Base-by-base conservation (phyloP, 2,797 vertebrate genomes). In the Ctenosaura bakeri region DNA sequence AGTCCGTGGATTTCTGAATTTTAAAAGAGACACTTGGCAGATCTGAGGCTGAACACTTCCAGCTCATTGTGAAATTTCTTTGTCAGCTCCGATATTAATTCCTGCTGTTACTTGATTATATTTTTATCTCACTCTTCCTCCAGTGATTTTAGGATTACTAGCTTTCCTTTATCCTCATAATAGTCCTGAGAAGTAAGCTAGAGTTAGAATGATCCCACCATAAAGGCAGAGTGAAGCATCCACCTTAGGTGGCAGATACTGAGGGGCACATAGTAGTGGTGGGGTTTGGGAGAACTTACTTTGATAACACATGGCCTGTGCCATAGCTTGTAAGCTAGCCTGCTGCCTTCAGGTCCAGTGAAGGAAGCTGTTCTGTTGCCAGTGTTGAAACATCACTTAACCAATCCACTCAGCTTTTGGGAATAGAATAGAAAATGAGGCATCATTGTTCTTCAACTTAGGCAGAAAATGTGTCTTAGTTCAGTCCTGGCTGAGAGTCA, bases 41-140 rank as follows among this genome's bases (percentile, higher is more conserved):
- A 59, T 91, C 93, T 89, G 93, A 95, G 18, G 66, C 46, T 93
- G 91, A 94, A 91, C 92, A 91, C 86, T 35, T 69, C 81, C 89
- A 56, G 91, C 20, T 90, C 62, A 64, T 66, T 90, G 77, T 77
- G 83, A 90, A 90, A 35, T 50, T n/a, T 81, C 35, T 42, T 92
- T 93, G 91, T 87, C 91, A 94, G 92, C 62, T 76, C 89, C 91
- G 79, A 91, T 76, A 71, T 92, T 83, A 66, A 35, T 84, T 91
- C 50, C 0, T 7, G 89, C 83, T 92, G 94, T 96, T 95, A 84
- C 24, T 89, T 95, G 93, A 93, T n/a, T 50, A 32, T 18, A 74
- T 74, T 86, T 54, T 35, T 6, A 22, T 38, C 29, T 6, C 20
- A 54, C 12, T 3, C 22, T 82, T 24, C 52, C n/a, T 81, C 81